phyloP scores from a whole-genome alignment of 1,140 invertebrate genomes.

The Hydropsyche tenuis region DNA sequence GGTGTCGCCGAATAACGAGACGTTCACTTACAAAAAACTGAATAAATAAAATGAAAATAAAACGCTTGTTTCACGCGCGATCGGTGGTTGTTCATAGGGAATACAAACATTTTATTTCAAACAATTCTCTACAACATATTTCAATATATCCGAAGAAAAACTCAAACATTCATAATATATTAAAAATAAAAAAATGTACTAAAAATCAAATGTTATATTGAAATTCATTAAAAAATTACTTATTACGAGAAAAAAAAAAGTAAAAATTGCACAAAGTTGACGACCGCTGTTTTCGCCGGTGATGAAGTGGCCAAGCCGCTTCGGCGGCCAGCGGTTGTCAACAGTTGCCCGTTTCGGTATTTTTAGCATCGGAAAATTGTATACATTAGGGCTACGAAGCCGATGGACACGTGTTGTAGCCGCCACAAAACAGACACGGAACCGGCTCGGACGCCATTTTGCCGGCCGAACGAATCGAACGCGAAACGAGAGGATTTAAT shows the following conservation, averaged over 20 bases:
- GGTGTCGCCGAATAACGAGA: too few species aligned
- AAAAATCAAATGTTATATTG: too few species aligned
- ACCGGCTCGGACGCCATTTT: constrained; percentile 32
- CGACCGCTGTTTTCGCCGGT: neutral
- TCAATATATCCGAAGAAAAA: neutral
- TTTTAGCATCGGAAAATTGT: constrained; percentile 31
- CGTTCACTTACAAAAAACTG: too few species aligned
- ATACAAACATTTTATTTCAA: neutral
- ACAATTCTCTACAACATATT: neutral
- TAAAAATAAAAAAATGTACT: neutral
- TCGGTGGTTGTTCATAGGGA: neutral
- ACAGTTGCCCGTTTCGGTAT: constrained; percentile 5
- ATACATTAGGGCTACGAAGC: neutral
- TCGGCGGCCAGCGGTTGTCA: constrained; percentile 22
- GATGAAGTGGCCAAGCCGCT: constrained; percentile 17
- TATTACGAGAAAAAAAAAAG: too few species aligned
- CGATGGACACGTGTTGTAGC: constrained; percentile 8
- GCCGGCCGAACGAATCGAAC: neutral
- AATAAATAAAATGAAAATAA: too few species aligned
- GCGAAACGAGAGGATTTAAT: too few species aligned
- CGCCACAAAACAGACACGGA: constrained; percentile 8
- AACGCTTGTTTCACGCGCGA: too few species aligned
- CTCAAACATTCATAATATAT: constrained; percentile 3
- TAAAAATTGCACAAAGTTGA: constrained; percentile 1
- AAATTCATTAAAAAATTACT: too few species aligned